Percentiles rank a stretch among this genome's conserved stretches.
Conservation (phyloP, 1,140 invertebrate species). For the Saccostrea glomerata region DNA sequence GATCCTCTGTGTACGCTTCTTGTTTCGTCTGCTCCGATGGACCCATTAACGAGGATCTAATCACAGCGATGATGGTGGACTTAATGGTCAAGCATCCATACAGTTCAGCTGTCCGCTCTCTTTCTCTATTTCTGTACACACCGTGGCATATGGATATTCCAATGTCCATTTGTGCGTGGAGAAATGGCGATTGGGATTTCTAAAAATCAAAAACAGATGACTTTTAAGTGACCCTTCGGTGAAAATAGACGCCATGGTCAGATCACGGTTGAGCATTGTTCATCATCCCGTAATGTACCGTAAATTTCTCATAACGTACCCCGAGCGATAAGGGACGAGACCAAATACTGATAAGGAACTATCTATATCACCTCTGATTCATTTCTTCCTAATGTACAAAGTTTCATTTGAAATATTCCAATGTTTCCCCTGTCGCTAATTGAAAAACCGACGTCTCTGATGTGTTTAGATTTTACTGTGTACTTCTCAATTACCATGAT, state of each 20-base stretch:
- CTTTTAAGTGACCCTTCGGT: constrained; percentile 30
- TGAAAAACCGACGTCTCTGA: not conserved
- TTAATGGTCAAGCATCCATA: constrained; percentile 24
- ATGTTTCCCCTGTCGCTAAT: not conserved
- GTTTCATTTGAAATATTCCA: not conserved
- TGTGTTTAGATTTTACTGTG: not conserved
- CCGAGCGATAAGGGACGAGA: not conserved
- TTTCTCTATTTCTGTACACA: constrained; percentile 15
- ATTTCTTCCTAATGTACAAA: not conserved
- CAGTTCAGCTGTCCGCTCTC: constrained; percentile 11
- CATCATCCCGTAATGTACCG: constrained; percentile 27
- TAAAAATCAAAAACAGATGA: constrained; percentile 38
- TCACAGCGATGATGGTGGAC: constrained; percentile 27
- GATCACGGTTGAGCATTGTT: not conserved
- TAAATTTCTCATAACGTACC: constrained; percentile 28
- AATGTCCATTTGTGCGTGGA: constrained; percentile 25
- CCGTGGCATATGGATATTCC: constrained; percentile 27
- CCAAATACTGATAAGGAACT: constrained; percentile 16
- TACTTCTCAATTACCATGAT: not conserved
- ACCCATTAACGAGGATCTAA: constrained; percentile 22
- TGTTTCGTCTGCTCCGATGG: constrained; percentile 18
- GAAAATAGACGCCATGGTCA: constrained; percentile 29
- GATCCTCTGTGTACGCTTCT: not conserved
- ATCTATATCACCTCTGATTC: not conserved
- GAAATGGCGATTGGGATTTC: constrained; percentile 27